Percentiles rank a stretch among this genome's conserved stretches.
These are phyloP conservation scores for Saimiri boliviensis DNA, from an alignment of 2,113 vertebrate genomes.

Conservation along the genomic window DNA sequence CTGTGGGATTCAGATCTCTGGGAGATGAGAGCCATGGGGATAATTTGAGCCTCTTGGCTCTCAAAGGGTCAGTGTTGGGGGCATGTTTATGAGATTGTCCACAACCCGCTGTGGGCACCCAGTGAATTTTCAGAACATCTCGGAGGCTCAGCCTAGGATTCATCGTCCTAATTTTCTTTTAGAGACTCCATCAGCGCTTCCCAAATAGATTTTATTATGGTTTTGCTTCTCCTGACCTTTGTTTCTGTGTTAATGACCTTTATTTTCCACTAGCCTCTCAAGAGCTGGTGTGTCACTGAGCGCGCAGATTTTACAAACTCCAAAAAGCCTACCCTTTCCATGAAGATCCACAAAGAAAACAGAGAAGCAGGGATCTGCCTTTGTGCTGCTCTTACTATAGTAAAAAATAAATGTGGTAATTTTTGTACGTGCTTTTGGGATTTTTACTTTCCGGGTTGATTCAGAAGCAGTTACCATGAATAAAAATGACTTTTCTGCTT, in stretches of 20 bases:
- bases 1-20: background rate
- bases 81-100: background rate
- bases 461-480: background rate
- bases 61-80: background rate
- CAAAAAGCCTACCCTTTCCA: background rate
- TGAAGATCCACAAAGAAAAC: background rate
- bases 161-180: background rate
- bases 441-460: slow-evolving; percentile 14
- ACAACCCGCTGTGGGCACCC: rapidly evolving
- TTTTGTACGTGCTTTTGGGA: background rate
- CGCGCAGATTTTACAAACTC: background rate
- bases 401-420: background rate
- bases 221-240: background rate
- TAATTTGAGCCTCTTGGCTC: background rate
- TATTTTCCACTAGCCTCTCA: background rate
- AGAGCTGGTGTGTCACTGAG: background rate
- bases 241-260: background rate
- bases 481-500: background rate
- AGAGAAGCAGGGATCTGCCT: background rate
- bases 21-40: background rate
- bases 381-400: background rate
- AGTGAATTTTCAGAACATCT: background rate
- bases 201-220: background rate
- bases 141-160: background rate
- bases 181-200: background rate